Evolutionary conservation across 2,797 vertebrate species (phyloP), one percentile per base, ranked within the genome.

Genomic region (Bradypodion pumilum): DNA sequence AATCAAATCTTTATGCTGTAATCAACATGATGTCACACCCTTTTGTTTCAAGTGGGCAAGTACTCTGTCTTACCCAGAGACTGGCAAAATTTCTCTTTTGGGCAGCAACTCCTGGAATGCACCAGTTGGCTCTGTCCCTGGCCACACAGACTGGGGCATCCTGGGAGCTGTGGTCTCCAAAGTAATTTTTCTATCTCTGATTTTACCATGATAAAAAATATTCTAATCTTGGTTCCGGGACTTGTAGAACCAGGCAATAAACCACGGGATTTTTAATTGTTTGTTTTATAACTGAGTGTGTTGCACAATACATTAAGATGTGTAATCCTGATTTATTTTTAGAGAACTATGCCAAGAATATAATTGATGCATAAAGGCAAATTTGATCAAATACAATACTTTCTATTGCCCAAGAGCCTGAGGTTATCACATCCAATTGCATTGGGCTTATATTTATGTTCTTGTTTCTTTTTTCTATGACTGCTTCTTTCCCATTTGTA

Each of bases 291-390:
- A 44, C 60, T 63, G 29, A 63, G 62, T 63, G 5, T 4, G 27
- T 40, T 40, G 7, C 52, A 56, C 16, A 19, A 56, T 40, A 56
- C 37, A 7, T 9, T n/a, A 52, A 21, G 32, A 49, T 23, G 27
- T 40, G 27, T n/a, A n/a, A 69, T 19, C 35, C 35, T 69, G 78
- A 9, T 69, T 80, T 80, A 80, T 82, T 63, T 82, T 75, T 49
- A 63, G 59, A 82, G 46, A 23, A 32, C 27, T 78, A 29, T 44
- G 27, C 25, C 37, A 29, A 25, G 74, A 78, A 78, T 10, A 6
- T 40, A 25, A 60, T 21, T 23, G n/a, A 62, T 42, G 35, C n/a
- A 52, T 62, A 81, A 62, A 81, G 78, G 9, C 12, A 19, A 25
- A n/a, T 19, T 32, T 63, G 13, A 23, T 23, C n/a, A 12, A 66